These are phyloP conservation scores for Eidolon dupreanum DNA, from an alignment of 2,797 vertebrate genomes.

Conservation along the genomic window DNA sequence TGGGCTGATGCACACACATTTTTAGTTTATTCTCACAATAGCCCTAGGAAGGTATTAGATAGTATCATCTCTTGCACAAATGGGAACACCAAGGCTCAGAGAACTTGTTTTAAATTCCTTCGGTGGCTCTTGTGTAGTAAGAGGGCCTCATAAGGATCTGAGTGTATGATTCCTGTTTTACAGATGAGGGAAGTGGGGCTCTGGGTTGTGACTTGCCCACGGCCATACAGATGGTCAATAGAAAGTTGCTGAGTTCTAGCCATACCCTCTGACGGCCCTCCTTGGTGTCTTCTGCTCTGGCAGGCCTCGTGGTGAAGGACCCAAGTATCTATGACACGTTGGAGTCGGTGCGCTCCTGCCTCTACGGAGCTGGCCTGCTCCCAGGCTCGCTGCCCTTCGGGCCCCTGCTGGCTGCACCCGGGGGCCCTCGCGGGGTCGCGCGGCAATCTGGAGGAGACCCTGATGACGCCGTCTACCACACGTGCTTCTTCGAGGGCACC, in stretches of 20 bases:
- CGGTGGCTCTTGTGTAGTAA: not conserved
- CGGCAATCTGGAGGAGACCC: conserved; percentile 86
- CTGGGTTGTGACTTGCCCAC: not conserved
- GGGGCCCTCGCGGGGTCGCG: conserved; percentile 88
- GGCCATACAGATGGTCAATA: not conserved
- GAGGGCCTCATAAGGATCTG: not conserved
- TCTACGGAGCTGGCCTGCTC: conserved; percentile 89
- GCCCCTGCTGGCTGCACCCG: conserved; percentile 84
- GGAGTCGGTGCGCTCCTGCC: conserved; percentile 91
- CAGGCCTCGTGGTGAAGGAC: conserved; percentile 95
- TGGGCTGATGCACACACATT: not conserved
- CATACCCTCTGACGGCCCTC: not conserved
- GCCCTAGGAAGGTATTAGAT: not conserved
- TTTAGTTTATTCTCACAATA: not conserved
- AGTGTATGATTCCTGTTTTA: not conserved
- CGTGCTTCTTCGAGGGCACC: conserved; percentile 88
- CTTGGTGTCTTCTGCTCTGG: accelerated
- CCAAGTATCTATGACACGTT: conserved; percentile 94
- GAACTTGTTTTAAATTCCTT: not conserved
- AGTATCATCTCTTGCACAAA: not conserved
- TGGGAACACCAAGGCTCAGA: not conserved
- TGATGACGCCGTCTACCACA: conserved; percentile 93
- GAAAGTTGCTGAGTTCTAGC: not conserved
- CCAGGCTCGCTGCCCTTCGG: conserved; percentile 85
- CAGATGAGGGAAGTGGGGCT: not conserved